Conservation (phyloP, 2,888 invertebrate genomes). For the Glyphotaelius pellucidus region DNA sequence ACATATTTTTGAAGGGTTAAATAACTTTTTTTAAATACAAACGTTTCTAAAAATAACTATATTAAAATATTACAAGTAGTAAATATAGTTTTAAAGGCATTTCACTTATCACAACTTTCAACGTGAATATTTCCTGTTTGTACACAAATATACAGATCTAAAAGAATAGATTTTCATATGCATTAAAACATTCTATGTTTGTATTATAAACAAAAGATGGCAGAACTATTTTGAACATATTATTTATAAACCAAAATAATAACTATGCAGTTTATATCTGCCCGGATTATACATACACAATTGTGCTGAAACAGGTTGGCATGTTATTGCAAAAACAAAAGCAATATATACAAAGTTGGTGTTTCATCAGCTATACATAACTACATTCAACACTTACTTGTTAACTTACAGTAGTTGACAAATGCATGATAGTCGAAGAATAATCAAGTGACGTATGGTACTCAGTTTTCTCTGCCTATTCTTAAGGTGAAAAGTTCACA, state of each 20-base stretch:
- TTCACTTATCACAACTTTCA: not conserved
- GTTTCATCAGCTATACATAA: not conserved
- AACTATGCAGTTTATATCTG: not conserved
- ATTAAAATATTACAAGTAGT: not conserved
- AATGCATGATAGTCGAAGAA: not conserved
- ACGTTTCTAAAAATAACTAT: not conserved
- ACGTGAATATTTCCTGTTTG: not conserved
- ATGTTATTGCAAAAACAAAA: too few relatives aligned
- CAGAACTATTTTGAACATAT: not conserved
- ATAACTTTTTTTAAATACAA: not conserved
- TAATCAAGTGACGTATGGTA: not conserved
- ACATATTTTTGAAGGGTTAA: not conserved
- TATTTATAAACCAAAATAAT: not conserved
- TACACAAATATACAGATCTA: conserved; percentile 2
- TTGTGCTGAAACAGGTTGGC: not conserved
- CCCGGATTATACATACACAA: not conserved
- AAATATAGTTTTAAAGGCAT: not conserved
- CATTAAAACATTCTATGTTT: not conserved
- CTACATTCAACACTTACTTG: too few relatives aligned
- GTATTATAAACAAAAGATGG: not conserved
- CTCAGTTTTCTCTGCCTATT: not conserved
- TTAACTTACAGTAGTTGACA: not conserved
- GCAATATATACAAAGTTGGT: not conserved
- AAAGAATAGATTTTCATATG: not conserved
- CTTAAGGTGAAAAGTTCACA: not conserved